phyloP scores from a whole-genome alignment of 30 jellyfish, hydroid and myxozoan genomes.

The Sanderia malayensis region DNA sequence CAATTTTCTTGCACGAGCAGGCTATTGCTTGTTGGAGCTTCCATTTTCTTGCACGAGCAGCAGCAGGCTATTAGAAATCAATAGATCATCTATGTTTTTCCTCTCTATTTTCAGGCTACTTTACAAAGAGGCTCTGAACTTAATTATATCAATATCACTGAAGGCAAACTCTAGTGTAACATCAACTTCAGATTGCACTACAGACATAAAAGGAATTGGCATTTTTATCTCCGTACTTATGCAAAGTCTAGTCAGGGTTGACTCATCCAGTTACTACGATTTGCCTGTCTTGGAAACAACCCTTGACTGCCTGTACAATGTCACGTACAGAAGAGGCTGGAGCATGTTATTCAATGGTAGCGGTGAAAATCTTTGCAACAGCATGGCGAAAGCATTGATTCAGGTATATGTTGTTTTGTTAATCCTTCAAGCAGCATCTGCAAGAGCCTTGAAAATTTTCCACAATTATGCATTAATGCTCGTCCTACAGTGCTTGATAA shows the following conservation, averaged over 20 bases:
- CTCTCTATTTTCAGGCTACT: constrained; percentile 25
- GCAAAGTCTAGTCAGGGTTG: constrained; percentile 48
- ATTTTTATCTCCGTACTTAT: constrained; percentile 30
- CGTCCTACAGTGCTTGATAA: too few relatives aligned
- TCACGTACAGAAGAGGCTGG: constrained; percentile 74
- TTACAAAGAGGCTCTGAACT: constrained; percentile 37
- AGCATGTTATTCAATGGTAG: constrained; percentile 52
- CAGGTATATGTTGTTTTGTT: too few relatives aligned
- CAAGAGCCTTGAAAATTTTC: too few relatives aligned
- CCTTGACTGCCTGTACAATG: constrained; percentile 63
- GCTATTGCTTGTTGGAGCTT: too few relatives aligned
- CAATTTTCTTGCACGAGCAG: too few relatives aligned
- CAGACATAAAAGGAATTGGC: constrained; percentile 23
- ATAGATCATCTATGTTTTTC: too few relatives aligned
- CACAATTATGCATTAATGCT: too few relatives aligned
- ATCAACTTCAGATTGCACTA: too few relatives aligned
- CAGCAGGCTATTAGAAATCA: too few relatives aligned
- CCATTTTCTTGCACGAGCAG: too few relatives aligned
- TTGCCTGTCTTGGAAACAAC: constrained; percentile 87
- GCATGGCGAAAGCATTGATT: constrained; percentile 37
- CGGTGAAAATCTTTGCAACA: constrained; percentile 72
- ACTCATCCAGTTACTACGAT: constrained; percentile 83
- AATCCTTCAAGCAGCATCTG: too few relatives aligned
- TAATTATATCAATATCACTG: constrained; percentile 12
- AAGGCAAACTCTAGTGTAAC: constrained; percentile 21